These are phyloP conservation scores for Hyles vespertilio DNA, from an alignment of 1,140 invertebrate species.

Conservation along the genomic window DNA sequence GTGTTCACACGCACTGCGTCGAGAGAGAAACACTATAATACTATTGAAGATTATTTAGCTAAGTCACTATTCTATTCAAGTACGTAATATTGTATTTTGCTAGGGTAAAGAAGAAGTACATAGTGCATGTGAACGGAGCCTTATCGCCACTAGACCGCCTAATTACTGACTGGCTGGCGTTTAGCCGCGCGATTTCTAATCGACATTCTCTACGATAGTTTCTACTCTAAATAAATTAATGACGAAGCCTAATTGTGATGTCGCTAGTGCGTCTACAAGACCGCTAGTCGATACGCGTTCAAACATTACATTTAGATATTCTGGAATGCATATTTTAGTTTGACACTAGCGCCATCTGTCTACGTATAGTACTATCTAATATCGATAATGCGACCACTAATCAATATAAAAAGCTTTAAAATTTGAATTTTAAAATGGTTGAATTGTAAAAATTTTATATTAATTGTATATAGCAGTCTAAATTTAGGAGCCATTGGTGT, in stretches of 20 bases:
- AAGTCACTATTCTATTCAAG: no score
- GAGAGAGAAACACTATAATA: no score
- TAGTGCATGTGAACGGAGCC: background rate
- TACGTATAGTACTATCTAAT: slow-evolving; percentile 8
- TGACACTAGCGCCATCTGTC: slow-evolving; percentile 25
- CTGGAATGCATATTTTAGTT: slow-evolving; percentile 40
- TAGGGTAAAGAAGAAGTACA: background rate
- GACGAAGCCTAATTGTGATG: slow-evolving; percentile 27
- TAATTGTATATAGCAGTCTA: slow-evolving; percentile 26
- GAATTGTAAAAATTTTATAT: slow-evolving; percentile 18
- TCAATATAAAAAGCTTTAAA: slow-evolving; percentile 26
- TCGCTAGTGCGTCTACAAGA: slow-evolving; percentile 22
- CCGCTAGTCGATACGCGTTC: background rate
- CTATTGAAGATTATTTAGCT: no score
- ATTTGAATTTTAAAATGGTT: slow-evolving; percentile 3
- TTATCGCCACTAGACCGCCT: slow-evolving; percentile 46
- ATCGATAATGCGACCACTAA: slow-evolving; percentile 8
- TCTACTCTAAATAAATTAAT: slow-evolving; percentile 66
- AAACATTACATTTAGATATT: slow-evolving; percentile 5
- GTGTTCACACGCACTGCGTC: background rate
- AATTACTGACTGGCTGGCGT: slow-evolving; percentile 65
- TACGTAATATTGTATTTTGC: no score
- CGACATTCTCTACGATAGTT: slow-evolving; percentile 38
- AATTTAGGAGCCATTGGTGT: slow-evolving; percentile 29
- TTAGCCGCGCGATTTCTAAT: slow-evolving; percentile 36